Evolutionary conservation across 2,113 vertebrate species (phyloP), one percentile per base, ranked within the genome.

Genomic region (Sturnus vulgaris): DNA sequence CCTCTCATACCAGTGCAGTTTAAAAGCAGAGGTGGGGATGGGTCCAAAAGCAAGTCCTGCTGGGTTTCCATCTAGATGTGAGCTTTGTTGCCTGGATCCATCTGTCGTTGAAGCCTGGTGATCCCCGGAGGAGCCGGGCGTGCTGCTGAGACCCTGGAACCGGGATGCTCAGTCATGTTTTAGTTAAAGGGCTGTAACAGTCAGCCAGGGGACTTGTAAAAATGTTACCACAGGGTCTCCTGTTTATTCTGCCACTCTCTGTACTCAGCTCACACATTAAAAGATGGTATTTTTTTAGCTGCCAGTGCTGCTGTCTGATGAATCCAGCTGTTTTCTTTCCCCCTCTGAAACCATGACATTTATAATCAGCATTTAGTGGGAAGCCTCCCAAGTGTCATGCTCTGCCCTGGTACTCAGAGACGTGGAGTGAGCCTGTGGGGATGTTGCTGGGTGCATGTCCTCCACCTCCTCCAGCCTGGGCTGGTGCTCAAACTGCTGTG

Each of bases 191-290:
- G 56, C 90, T 96, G 82, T 64, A 93, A 65, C 77, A 90, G 68
- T 30, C 95, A 96, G 93, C 77, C 82, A 64, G 53, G 80, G 82
- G 90, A 94, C 93, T 93, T 92, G 93, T 94, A 94, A 96, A 96
- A 96, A 86, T n/a, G 72, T 75, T 92, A 92, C 93, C 79, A 70
- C 64, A 56, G 88, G 72, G 90, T 78, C 92, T 93, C 90, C 82
- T 84, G 76, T 92, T 96, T 92, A 76, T 94, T 83, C 90, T 92
- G 21, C 7, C 2, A 14, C 92, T 92, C 92, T 93, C 84, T 6
- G 13, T 83, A 63, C 85, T 85, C 82, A 2, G 20, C 90, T 94
- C 76, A 42, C 93, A 93, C 82, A 92, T 94, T 93, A 96, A 71
- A 84, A 78, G 85, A 81, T 88, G 72, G 68, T 56, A 75, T 92